Base-by-base conservation (phyloP, 1,140 invertebrate species). In the Laupala kohalensis region DNA sequence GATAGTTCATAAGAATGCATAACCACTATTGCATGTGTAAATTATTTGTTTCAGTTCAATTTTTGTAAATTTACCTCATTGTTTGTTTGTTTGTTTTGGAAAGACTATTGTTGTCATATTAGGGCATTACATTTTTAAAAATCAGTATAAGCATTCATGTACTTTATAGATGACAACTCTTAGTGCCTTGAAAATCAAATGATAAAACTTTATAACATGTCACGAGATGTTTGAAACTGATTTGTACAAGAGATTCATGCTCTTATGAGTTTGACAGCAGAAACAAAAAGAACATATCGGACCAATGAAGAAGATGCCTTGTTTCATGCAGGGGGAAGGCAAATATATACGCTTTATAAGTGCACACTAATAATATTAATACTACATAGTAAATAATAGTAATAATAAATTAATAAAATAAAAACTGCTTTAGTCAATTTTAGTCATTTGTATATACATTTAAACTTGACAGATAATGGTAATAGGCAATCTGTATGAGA, bases 291-390 rank as follows among this genome's bases (percentile, higher is more conserved):
- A 53, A 13, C 9, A 13, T 53, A 13, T 53, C 37, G 9, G 37
- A 9, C 37, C 9, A 53, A 19, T 2, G 26, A 68, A 37, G n/a
- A 68, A 29, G 23, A 29, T 29, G 27, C 67, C 67, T 68, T 27
- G 28, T n/a, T 68, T 68, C n/a, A 53, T 9, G 27, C 27, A 68
- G 29, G 67, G 67, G 67, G 67, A 68, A 68, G 67, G 67, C 67
- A 68, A 68, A 29, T 68, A 68, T 37, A 68, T 68, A 68, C 67
- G 67, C 67, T 68, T 68, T 25, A 15, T 68, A 29, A 68, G 29
- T 29, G 19, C 19, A 29, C n/a, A 68, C 67, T 68, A 68, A 68
- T 68, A 28, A n/a, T 29, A 65, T 65, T 29, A 68, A 29, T 68
- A 68, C 29, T 68, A 53, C 37, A 13, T 53, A 19, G 19, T 13